phyloP scores from a whole-genome alignment of 2,888 invertebrate genomes.

The Neuroscelio doddi region DNA sequence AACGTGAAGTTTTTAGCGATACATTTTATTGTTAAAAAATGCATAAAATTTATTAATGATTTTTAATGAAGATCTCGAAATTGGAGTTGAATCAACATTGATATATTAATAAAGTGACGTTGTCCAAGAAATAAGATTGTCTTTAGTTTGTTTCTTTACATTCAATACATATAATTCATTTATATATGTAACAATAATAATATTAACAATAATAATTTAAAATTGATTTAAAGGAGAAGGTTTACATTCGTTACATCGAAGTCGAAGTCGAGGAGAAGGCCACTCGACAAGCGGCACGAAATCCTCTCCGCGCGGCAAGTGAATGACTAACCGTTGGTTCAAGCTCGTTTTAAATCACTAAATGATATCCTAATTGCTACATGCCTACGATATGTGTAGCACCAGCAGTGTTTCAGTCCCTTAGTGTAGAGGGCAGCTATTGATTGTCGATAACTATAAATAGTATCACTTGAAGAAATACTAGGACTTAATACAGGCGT shows the following conservation, averaged over 20 bases:
- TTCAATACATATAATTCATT: no score
- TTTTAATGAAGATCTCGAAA: no score
- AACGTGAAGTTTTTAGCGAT: no score
- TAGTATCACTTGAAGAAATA: constrained; percentile 49
- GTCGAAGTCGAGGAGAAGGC: constrained; percentile 87
- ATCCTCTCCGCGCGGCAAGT: constrained; percentile 74
- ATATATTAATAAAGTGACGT: no score
- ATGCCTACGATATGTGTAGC: constrained; percentile 48
- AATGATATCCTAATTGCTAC: constrained; percentile 65
- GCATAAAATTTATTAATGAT: no score
- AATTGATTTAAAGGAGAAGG: constrained; percentile 75
- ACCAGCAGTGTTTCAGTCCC: constrained; percentile 46
- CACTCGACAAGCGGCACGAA: constrained; percentile 81
- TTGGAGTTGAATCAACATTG: no score
- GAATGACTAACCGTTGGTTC: constrained; percentile 41
- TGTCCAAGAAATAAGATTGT: no score
- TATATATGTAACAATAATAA: no score
- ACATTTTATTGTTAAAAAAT: no score
- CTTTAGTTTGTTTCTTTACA: no score
- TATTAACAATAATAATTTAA: constrained; percentile 6
- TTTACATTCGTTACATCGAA: constrained; percentile 81
- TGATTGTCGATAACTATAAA: constrained; percentile 50
- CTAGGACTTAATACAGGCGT: constrained; percentile 66
- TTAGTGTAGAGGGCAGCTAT: constrained; percentile 47
- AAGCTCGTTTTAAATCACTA: constrained; percentile 49